Evolutionary conservation across 2,797 vertebrate species (phyloP).

Genomic region (Sebastes elongatus): DNA sequence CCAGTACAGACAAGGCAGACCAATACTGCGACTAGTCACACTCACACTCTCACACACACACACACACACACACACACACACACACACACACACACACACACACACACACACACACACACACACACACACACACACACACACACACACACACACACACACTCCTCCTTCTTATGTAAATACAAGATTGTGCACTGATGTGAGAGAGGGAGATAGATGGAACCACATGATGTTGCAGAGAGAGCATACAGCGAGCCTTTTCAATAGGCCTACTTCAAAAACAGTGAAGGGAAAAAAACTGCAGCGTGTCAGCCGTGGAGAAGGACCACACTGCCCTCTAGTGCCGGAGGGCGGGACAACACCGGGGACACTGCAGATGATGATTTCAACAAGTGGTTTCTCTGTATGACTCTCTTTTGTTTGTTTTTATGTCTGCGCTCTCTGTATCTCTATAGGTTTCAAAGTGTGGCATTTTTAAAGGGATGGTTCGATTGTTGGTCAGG

Average conservation of each 20-base stretch:
- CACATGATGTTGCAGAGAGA: constrained; percentile 59
- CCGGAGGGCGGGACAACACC: fast-evolving
- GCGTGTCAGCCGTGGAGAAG: neutral
- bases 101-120: constrained; percentile 10
- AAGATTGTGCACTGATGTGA: constrained; percentile 54
- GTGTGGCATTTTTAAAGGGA: neutral
- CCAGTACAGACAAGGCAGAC: constrained; percentile 21
- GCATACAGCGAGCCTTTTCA: constrained; percentile 43
- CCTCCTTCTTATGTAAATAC: constrained; percentile 66
- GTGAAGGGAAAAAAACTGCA: neutral
- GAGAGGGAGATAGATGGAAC: constrained; percentile 48
- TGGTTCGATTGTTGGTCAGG: neutral
- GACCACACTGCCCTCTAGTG: constrained; percentile 65
- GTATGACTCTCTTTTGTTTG: neutral
- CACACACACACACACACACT: constrained; percentile 16
- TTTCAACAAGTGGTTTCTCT: constrained; percentile 8
- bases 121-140: constrained; percentile 7
- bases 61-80: constrained; percentile 23
- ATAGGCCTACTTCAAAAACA: constrained; percentile 31
- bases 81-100: constrained; percentile 11
- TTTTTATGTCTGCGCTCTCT: neutral
- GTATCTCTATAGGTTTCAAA: neutral
- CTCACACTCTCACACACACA: neutral
- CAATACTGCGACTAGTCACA: constrained; percentile 25
- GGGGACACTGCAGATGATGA: constrained; percentile 35